A percentile compares a stretch with the other conserved stretches of the same genome.
Conservation (phyloP, 2,888 invertebrate species). For the Cephus nigrinus region DNA sequence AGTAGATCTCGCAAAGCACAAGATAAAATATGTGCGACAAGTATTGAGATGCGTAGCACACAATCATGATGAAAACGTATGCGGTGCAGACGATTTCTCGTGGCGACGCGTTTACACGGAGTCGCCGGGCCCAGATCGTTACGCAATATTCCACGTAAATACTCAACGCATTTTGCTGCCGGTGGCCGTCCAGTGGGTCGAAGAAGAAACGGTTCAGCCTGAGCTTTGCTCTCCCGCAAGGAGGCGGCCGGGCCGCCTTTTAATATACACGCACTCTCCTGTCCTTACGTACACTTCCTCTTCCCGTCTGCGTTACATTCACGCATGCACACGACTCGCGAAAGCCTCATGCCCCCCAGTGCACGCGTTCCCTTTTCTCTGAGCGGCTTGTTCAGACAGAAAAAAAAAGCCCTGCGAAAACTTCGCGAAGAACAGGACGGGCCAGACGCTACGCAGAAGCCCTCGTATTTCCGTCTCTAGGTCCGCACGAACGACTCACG, state of each 20-base stretch:
- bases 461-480: slow-evolving; percentile 15
- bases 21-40: too few species aligned
- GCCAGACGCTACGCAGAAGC: too few species aligned
- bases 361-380: slow-evolving; percentile 15
- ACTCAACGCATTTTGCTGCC: slow-evolving; percentile 43
- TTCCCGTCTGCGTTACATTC: slow-evolving; percentile 30
- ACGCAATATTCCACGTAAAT: slow-evolving; percentile 63
- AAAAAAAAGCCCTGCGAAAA: too few species aligned
- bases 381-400: not conserved
- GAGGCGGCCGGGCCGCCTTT: too few species aligned
- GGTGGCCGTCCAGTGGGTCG: too few species aligned
- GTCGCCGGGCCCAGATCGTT: slow-evolving; percentile 52
- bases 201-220: too few species aligned
- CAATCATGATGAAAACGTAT: too few species aligned
- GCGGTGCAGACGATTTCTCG: slow-evolving; percentile 29
- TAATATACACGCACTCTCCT: slow-evolving; percentile 19
- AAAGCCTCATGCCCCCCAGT: slow-evolving; percentile 16
- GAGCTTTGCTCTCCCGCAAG: too few species aligned
- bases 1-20: too few species aligned
- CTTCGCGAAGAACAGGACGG: too few species aligned
- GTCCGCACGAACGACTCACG: too few species aligned
- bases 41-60: too few species aligned
- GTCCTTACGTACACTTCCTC: slow-evolving; percentile 12
- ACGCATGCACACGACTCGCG: slow-evolving; percentile 21
- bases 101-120: slow-evolving; percentile 44